Percentiles rank a stretch among this genome's conserved stretches.
phyloP scores from a whole-genome alignment of 1,140 invertebrate species.

The Caenorhabditis briggsae region DNA sequence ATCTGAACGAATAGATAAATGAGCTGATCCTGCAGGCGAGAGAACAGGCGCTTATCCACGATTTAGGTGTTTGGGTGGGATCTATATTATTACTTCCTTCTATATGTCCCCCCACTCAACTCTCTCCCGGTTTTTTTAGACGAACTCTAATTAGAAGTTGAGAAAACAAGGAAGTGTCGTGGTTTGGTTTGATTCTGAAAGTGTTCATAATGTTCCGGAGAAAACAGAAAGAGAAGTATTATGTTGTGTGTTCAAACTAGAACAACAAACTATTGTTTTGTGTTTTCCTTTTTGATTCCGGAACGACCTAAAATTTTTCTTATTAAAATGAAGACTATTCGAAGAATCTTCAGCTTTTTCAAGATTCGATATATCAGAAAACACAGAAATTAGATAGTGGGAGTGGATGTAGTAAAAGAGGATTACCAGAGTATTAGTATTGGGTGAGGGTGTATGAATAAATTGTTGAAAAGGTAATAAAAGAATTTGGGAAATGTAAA shows the following conservation, averaged over 20 bases:
- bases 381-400: too few species aligned
- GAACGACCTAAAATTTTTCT: not conserved
- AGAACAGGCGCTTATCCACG: too few species aligned
- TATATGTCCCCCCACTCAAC: not conserved
- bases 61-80: not conserved
- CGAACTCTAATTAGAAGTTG: not conserved
- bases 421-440: too few species aligned
- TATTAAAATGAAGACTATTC: too few species aligned
- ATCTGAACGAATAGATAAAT: not conserved
- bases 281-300: not conserved
- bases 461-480: too few species aligned
- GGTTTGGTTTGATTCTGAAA: not conserved
- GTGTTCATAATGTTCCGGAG: constrained; percentile 20
- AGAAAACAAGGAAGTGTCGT: constrained; percentile 22
- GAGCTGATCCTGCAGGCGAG: not conserved
- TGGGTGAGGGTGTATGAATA: too few species aligned
- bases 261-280: not conserved
- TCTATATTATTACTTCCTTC: not conserved
- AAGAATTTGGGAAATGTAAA: too few species aligned
- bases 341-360: too few species aligned
- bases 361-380: too few species aligned
- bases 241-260: not conserved
- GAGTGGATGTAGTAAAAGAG: too few species aligned
- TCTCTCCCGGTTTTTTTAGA: not conserved
- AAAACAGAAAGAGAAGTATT: not conserved